These are phyloP conservation scores for Elephas maximus DNA, from an alignment of 2,113 vertebrate genomes.

Conservation along the genomic window DNA sequence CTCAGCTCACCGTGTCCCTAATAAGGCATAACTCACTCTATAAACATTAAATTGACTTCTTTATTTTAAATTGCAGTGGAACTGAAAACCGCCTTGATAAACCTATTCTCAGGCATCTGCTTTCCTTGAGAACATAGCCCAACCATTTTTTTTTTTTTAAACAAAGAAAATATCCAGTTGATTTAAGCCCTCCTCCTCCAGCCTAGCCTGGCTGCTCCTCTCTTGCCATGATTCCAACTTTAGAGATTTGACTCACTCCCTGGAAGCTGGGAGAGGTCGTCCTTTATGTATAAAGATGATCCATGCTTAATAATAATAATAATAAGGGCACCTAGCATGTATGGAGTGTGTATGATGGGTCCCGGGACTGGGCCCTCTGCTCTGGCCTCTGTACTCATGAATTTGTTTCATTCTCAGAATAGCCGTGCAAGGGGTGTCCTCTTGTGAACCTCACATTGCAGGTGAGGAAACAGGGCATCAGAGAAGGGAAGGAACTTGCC, in stretches of 20 bases:
- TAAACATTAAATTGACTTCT: slow-evolving; percentile 82
- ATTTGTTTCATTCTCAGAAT: neutral
- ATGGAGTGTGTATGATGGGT: rapidly evolving
- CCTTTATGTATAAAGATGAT: neutral
- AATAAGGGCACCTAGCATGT: rapidly evolving
- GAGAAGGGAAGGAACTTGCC: neutral
- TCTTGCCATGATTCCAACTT: rapidly evolving
- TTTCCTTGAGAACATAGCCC: neutral
- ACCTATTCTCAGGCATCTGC: slow-evolving; percentile 40
- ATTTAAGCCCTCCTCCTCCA: neutral
- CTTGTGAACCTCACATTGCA: neutral
- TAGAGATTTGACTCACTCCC: neutral
- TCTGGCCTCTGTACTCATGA: rapidly evolving
- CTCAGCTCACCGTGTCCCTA: slow-evolving; percentile 76
- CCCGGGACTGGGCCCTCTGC: neutral
- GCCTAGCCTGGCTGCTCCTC: neutral
- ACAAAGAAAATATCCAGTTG: neutral
- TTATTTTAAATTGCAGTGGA: slow-evolving; percentile 81
- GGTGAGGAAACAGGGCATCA: neutral
- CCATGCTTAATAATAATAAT: neutral
- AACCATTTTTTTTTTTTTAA: neutral
- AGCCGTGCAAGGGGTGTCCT: rapidly evolving
- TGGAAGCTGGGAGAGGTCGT: neutral
- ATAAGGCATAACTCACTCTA: slow-evolving; percentile 83
- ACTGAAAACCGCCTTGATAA: slow-evolving; percentile 37